Evolutionary conservation across 2,888 invertebrate species (phyloP), one percentile per base, ranked within the genome.

Genomic region (Teleiodes luculella): DNA sequence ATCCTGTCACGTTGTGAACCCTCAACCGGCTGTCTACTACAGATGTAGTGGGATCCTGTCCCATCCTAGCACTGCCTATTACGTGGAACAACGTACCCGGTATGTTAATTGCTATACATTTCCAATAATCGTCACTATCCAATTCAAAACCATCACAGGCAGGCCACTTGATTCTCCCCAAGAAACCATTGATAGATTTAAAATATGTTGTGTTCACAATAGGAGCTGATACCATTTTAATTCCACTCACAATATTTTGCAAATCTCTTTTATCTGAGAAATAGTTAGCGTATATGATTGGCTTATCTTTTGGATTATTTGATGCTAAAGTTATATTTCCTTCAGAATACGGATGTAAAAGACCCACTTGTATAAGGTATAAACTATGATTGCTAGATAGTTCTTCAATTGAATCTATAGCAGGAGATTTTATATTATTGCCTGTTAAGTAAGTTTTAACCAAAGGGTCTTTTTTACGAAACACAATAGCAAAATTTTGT

Each of bases 61-160:
- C 95, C 94, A 95, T 94, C 70, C 94, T 93, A 55, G 92, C 92
- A 0, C 95, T 94, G 0, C 94, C 92, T 0, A 91, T 81, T 0
- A 92, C 93, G 75, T 95, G 94, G 64, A 93, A 95, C 39, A 93
- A 91, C 0, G 94, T 93, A 47, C 91, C 89, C 0, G 92, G 92
- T 55, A 91, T 88, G 67, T 94, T 93, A 13, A 92, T 72, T 1
- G 92, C 80, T 41, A 91, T 89, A 65, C 94, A 94, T 61, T 91
- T 92, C 93, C 93, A 93, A 68, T 92, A 94, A 16, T 92, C 91
- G 65, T 92, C 92, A 0, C 86, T 52, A 54, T 39, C 7, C 52
- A 57, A 11, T 63, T 28, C 13, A 53, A 52, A 1, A 63, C 69
- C 24, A 62, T 57, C 11, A 58, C 61, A 0, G 36, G 36, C 5